A percentile compares a stretch with the other conserved stretches of the same genome.
Conservation (phyloP, 2,888 invertebrate genomes). For the Falcaria lacertinaria region DNA sequence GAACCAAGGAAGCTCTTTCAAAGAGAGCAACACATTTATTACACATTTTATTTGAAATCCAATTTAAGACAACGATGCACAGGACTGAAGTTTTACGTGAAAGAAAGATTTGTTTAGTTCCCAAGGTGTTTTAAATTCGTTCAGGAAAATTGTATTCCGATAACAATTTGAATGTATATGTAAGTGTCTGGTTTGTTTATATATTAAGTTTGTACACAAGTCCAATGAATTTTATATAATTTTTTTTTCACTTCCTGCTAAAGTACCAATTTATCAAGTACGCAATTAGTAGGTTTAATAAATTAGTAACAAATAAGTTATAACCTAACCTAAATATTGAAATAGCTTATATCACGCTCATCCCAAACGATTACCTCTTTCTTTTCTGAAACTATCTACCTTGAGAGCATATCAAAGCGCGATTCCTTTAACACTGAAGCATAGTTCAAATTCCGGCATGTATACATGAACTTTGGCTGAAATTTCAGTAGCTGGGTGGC, state of each 20-base stretch:
- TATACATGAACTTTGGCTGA: conserved; percentile 52
- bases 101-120: not conserved
- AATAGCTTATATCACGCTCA: too few species aligned
- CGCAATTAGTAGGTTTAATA: too few species aligned
- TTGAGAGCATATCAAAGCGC: conserved; percentile 56
- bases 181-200: too few species aligned
- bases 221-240: too few species aligned
- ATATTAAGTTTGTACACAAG: too few species aligned
- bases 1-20: not conserved
- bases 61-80: not conserved
- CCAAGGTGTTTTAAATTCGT: not conserved
- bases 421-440: conserved; percentile 58
- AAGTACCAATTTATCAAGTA: too few species aligned
- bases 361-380: too few species aligned
- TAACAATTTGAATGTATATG: not conserved
- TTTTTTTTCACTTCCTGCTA: too few species aligned
- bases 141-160: not conserved
- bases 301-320: too few species aligned
- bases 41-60: not conserved
- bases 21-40: not conserved
- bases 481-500: conserved; percentile 47
- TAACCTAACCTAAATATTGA: too few species aligned
- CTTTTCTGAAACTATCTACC: conserved; percentile 7
- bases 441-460: conserved; percentile 65
- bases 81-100: not conserved